A percentile compares a stretch with the other conserved stretches of the same genome.
Evolutionary conservation across 2,797 vertebrate species (phyloP).

Genomic region (Anguilla anguilla): DNA sequence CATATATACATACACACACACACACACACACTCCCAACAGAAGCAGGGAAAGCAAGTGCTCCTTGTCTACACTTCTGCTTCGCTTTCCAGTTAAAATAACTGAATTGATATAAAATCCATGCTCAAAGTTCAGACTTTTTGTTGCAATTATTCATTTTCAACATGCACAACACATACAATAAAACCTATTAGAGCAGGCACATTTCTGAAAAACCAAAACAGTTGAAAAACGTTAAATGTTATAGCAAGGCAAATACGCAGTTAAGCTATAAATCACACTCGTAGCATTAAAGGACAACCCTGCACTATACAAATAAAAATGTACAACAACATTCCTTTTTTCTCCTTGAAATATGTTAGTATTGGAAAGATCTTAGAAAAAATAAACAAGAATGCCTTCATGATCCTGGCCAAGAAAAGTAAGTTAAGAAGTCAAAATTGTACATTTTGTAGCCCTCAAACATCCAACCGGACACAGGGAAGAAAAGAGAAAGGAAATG

Average conservation of each 20-base stretch:
- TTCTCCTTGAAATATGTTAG: constrained; percentile 61
- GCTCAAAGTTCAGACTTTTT: neutral
- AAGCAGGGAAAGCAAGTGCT: neutral
- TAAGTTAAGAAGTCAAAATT: constrained; percentile 52
- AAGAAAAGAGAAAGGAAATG: constrained; percentile 28
- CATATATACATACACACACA: too few species aligned
- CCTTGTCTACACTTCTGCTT: neutral
- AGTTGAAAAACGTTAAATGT: constrained; percentile 55
- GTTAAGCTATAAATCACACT: constrained; percentile 67
- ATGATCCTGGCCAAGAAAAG: constrained; percentile 64
- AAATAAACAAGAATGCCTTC: constrained; percentile 62
- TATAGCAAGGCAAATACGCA: constrained; percentile 62
- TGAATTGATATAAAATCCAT: neutral
- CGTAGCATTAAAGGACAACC: constrained; percentile 48
- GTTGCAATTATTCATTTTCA: neutral
- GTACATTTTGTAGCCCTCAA: constrained; percentile 47
- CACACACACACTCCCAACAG: neutral
- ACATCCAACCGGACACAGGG: constrained; percentile 44
- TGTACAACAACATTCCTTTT: constrained; percentile 45
- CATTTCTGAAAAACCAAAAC: constrained; percentile 48
- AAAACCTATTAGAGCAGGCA: constrained; percentile 40
- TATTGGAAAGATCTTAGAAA: constrained; percentile 60
- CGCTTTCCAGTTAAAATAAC: neutral
- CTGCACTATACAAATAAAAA: constrained; percentile 52
- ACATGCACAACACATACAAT: constrained; percentile 18